A percentile compares a stretch with the other conserved stretches of the same genome.
Conservation (phyloP, 2,888 invertebrate genomes). For the Limulus polyphemus region DNA sequence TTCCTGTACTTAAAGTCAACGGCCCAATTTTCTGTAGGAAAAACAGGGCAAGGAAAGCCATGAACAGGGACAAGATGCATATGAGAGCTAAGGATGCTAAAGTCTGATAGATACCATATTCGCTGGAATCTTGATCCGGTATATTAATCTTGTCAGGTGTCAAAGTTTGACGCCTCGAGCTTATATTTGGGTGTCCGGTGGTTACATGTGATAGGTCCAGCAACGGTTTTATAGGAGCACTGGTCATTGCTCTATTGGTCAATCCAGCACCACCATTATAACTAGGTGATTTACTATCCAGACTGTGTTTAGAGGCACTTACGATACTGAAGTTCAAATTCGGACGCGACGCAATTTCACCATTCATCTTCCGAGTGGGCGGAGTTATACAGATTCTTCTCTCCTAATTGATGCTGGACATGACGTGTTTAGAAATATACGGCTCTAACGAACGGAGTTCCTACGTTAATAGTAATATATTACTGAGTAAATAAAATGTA, state of each 20-base stretch:
- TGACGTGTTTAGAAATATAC: too few relatives aligned
- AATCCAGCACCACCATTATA: constrained; percentile 17
- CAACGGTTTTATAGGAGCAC: constrained; percentile 21
- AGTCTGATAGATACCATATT: constrained; percentile 55
- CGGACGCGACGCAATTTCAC: constrained; percentile 18
- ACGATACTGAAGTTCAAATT: constrained; percentile 40
- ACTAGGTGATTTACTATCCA: constrained; percentile 25
- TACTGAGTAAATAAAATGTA: too few relatives aligned
- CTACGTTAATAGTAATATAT: too few relatives aligned
- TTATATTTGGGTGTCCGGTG: too few relatives aligned
- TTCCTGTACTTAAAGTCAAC: too few relatives aligned
- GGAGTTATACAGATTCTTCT: constrained; percentile 3
- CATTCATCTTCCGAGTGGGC: constrained; percentile 19
- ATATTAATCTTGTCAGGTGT: too few relatives aligned
- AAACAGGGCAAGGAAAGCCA: constrained; percentile 68
- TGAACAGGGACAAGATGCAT: constrained; percentile 68
- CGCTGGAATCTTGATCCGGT: too few relatives aligned
- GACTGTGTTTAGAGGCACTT: constrained; percentile 52
- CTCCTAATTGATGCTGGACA: too few relatives aligned
- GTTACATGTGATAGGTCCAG: constrained; percentile 11
- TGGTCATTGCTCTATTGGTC: constrained; percentile 28
- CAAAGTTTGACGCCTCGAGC: too few relatives aligned
- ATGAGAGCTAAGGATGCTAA: constrained; percentile 70
- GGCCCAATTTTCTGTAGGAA: constrained; percentile 68
- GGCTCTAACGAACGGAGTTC: too few relatives aligned